Evolutionary conservation across 2,888 invertebrate genomes (phyloP), one percentile per base, ranked within the genome.

Genomic region (Pogonocherus hispidulus): DNA sequence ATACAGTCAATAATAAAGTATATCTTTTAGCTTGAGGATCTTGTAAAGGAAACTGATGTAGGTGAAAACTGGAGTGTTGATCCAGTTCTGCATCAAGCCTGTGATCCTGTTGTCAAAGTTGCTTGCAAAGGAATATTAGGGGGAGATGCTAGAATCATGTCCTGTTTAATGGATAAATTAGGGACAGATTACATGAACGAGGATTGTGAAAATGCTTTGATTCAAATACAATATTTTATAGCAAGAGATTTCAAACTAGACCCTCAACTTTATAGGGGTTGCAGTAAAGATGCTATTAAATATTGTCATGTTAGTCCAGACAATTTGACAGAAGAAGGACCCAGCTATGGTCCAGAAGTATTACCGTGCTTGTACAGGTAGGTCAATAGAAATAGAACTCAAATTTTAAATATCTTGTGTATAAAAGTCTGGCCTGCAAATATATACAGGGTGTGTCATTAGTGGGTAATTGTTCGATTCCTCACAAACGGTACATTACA

Each of bases 151-250:
- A 89, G 92, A 80, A 93, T 98, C 0, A 93, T 99, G 89, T 93
- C 93, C 18, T 99, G 99, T 82, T 88, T 99, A 32, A 95, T 99
- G 94, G 95, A 96, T 78, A 94, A 96, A 82, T 88, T 98, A 55
- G 95, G 94, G 41, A 92, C 93, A 1, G 90, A 90, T 64, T 87
- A 91, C 46, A 98, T 99, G 97, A 92, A 91, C 0, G 90, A 91
- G 67, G 92, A 93, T 14, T 99, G 99, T 87, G 96, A 97, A 87
- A 91, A 93, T 72, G 94, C 96, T 6, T 87, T 99, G 47, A 88
- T 99, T 67, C 96, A 98, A 86, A 96, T 99, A 79, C 98, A 99
- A 83, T 99, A 98, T 85, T 99, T 99, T 86, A 91, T 99, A 70
- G 94, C 97, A 0, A 90, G 99, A 78, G 96, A 99, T 86, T 99